Base-by-base conservation (phyloP, 2,888 invertebrate genomes). In the Palloptera scutellata region DNA sequence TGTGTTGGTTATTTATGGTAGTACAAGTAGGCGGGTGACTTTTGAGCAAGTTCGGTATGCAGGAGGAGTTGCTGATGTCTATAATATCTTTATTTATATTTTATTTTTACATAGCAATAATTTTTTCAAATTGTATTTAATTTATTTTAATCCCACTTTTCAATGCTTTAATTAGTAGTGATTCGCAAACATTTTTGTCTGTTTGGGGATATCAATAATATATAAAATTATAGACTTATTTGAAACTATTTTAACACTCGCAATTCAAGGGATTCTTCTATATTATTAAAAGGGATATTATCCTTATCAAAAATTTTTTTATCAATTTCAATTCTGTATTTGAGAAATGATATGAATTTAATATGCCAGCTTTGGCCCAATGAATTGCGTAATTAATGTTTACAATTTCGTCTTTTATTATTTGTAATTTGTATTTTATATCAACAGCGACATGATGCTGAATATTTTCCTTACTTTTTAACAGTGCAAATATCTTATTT, bases 181-280 rank as follows among this genome's bases (percentile, higher is more conserved):
- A n/a, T n/a, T n/a, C n/a, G n/a, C n/a, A n/a, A n/a, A n/a, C n/a
- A n/a, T n/a, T n/a, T n/a, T n/a, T n/a, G n/a, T n/a, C n/a, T n/a
- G n/a, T n/a, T n/a, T 66, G 51, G 67, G 67, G 45, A 69, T 30
- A 48, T 57, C 67, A 59, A 73, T 53, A 61, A 74, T 67, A 61
- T 73, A 73, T 20, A 73, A 63, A 52, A 74, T 55, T 42, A 63
- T 45, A 15, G 55, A 42, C 41, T 67, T 59, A 61, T 71, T 69
- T 15, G 68, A 69, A n/a, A 70, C 67, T 30, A 74, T 69, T 70
- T 70, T 73, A 11, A 72, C 61, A 48, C 74, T 10, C 68, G 63
- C 64, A 74, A 74, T 65, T 74, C 72, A 42, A 74, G 58, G 15
- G 71, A 70, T 58, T 75, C 72, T 53, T 74, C 72, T 58, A 69